phyloP scores from a whole-genome alignment of 2,113 vertebrate species.

The Odontophorus gujanensis region DNA sequence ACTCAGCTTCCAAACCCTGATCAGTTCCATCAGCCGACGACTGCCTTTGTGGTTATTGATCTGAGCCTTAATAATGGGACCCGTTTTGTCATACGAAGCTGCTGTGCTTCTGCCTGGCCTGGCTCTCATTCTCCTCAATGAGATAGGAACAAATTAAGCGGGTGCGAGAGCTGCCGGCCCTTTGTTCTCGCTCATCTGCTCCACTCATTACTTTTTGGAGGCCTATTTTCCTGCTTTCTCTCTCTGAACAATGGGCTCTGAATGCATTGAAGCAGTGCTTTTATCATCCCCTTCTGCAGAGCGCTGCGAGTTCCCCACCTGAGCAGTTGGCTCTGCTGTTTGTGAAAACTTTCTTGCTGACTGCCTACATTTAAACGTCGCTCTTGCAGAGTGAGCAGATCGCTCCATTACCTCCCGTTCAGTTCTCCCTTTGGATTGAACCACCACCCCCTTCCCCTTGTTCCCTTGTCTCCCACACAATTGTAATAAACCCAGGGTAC shows the following conservation, averaged over 20 bases:
- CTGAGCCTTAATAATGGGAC: background rate
- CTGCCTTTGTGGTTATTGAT: background rate
- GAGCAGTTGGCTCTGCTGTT: slow-evolving; percentile 46
- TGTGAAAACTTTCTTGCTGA: slow-evolving; percentile 62
- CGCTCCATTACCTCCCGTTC: background rate
- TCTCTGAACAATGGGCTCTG: slow-evolving; percentile 38
- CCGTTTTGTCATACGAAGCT: background rate
- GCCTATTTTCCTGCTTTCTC: slow-evolving; percentile 57
- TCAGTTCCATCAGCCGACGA: background rate
- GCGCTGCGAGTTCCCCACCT: slow-evolving; percentile 51
- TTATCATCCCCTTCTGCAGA: slow-evolving; percentile 37
- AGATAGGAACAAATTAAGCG: slow-evolving; percentile 38
- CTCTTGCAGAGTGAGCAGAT: background rate
- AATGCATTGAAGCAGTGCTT: slow-evolving; percentile 50
- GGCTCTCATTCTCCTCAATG: background rate
- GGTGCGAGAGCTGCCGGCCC: slow-evolving; percentile 17
- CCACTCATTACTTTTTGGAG: slow-evolving; percentile 57
- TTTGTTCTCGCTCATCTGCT: slow-evolving; percentile 60
- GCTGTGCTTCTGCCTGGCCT: background rate
- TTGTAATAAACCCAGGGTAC: background rate
- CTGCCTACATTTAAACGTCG: slow-evolving; percentile 6
- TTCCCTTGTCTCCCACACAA: background rate
- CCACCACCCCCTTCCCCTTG: background rate
- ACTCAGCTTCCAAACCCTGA: background rate
- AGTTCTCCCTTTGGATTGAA: background rate